Conservation (phyloP, 2,113 vertebrate genomes). For the Tupaia chinensis region DNA sequence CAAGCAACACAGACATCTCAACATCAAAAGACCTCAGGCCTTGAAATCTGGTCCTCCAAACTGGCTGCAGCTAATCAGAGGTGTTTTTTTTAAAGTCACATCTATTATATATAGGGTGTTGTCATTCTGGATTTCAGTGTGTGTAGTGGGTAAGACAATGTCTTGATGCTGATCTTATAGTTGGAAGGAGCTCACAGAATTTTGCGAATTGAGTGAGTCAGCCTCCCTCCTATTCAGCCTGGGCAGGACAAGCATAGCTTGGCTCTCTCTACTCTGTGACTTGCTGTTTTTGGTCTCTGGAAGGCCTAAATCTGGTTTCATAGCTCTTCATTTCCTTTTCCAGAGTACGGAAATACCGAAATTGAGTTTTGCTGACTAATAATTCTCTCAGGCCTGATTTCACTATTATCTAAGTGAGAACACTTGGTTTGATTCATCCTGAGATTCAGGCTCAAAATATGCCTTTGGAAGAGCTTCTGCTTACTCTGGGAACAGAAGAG, state of each 20-base stretch:
- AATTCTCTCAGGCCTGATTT: conserved; percentile 48
- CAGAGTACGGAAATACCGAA: background rate
- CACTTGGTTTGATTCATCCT: conserved; percentile 48
- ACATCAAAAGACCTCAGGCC: background rate
- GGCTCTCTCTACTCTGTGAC: background rate
- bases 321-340: conserved; percentile 41
- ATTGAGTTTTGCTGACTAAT: conserved; percentile 65
- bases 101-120: too few species aligned
- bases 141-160: too few species aligned
- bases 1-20: background rate
- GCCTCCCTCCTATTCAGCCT: background rate
- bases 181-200: background rate
- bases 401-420: conserved; percentile 57
- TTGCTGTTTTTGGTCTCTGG: background rate
- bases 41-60: background rate
- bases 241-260: background rate
- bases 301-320: background rate
- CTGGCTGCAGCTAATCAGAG: background rate
- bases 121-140: background rate
- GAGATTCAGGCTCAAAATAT: background rate
- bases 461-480: background rate
- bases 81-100: background rate
- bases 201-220: background rate
- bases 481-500: background rate
- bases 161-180: background rate